Evolutionary conservation across 2,797 vertebrate species (phyloP), one percentile per base, ranked within the genome.

Genomic region (Gallinago nigripennis): DNA sequence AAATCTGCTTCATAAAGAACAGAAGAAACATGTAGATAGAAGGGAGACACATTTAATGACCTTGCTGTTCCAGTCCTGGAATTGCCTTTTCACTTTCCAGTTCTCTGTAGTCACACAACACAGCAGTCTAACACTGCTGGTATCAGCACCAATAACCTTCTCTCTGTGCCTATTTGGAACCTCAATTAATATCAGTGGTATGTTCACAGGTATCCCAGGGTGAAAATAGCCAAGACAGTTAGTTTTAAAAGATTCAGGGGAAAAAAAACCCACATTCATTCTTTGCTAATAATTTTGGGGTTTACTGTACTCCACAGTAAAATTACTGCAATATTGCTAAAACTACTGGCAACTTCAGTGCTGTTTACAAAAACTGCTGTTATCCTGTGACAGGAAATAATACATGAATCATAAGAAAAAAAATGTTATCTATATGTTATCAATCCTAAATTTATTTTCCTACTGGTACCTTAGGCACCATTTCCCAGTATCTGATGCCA

Each of bases 1-100:
- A 85, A 65, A 85, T 83, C 19, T 95, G 53, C 91, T 75, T 75
- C 39, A 64, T 69, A 88, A 95, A 82, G 87, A 94, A 86, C 75
- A 69, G 78, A 28, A 54, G 1, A 43, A 79, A 23, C 57, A 58
- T 75, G 31, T 46, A 90, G 33, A 39, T 61, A 64, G 33, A 58
- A 82, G n/a, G 45, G 31, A 71, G 30, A 33, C 18, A 37, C 28
- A 12, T 61, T 61, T 71, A 82, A 90, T 57, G 64, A 27, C 46
- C 76, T 80, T 83, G 76, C 31, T 75, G 8, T 64, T 91, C 72
- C 50, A 46, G 57, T 72, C 58, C 66, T 90, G 72, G 77, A 88
- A 64, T 9, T 63, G 51, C 64, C 90, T 43, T 72, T 84, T 45
- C 28, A 73, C 20, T 83, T 78, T 46, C 27, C 61, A 57, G 30